These are phyloP conservation scores for Cacoxenus indagator DNA, from an alignment of 2,888 invertebrate genomes.

Conservation along the genomic window DNA sequence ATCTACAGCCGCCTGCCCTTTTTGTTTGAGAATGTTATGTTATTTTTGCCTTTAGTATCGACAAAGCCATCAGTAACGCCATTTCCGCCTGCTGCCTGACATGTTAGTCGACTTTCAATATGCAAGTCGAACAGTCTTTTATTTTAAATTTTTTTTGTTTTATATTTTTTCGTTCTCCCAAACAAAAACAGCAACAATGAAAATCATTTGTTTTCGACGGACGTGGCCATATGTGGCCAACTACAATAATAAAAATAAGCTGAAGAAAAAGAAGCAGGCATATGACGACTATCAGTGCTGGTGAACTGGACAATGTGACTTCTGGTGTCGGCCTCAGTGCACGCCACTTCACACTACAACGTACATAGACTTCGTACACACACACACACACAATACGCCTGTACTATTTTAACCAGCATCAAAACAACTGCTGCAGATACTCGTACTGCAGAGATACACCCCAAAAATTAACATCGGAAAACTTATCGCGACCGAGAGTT, in stretches of 20 bases:
- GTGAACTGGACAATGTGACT: neutral
- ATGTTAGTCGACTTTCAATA: constrained; percentile 7
- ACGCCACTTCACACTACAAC: neutral
- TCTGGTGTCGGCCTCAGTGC: neutral
- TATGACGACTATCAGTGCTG: neutral
- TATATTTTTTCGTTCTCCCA: neutral
- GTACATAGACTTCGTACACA: too few species aligned
- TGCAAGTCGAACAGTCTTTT: neutral
- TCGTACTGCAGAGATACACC: neutral
- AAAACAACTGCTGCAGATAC: neutral
- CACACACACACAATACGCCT: neutral
- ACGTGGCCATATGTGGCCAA: neutral
- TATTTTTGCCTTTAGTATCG: neutral
- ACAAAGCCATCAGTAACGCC: neutral
- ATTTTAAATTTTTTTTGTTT: neutral
- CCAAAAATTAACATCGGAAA: too few species aligned
- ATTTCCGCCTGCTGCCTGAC: neutral
- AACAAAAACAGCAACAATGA: neutral
- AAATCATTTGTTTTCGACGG: neutral
- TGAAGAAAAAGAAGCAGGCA: neutral
- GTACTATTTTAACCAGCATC: too few species aligned
- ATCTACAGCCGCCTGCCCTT: too few species aligned
- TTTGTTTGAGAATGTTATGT: too few species aligned
- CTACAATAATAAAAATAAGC: neutral
- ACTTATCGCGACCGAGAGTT: too few species aligned